Base-by-base conservation (phyloP, 2,797 vertebrate species). In the Salarias fasciatus region DNA sequence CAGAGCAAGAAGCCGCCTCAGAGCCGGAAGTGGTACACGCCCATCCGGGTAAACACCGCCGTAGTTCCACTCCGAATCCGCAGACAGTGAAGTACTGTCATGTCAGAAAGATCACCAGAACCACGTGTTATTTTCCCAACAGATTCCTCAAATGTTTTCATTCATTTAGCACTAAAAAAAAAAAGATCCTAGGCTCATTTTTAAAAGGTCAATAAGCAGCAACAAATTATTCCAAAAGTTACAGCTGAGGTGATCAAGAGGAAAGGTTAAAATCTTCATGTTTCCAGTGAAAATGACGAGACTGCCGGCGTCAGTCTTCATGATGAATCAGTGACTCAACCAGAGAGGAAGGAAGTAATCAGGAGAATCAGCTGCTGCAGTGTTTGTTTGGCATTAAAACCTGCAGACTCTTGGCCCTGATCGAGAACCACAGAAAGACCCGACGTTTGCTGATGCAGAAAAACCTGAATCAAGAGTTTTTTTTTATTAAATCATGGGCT, bases 21-120 rank as follows among this genome's bases (percentile, higher is more conserved):
- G 56, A 86, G 87, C 83, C 82, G 93, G 73, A 96, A 95, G 82
- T 97, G 96, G 96, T 97, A 97, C 80, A 92, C 94, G 14, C 96
- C 96, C 6, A 96, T 97, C 57, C 91, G 84, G 92, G 94, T 95
- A 91, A 92, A 56, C 36, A 61, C 37, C 12, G 4, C 38, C 40
- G 10, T 36, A 28, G 13, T 58, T 49, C 65, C 54, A 33, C 18
- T 59, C 41, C 15, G 30, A 5, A 14, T 35, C 42, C 37, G 36
- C 74, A 64, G 28, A 69, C 50, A 59, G 35, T 24, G 31, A 10
- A 11, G 11, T 51, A 33, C 44, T 44, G 59, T 63, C 31, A 11
- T 10, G 35, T 18, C 56, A 50, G 48, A 46, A 35, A 35, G 28
- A 49, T 24, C 50, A 4, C 29, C 11, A 48, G 2, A 48, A 5